Evolutionary conservation across 2,113 vertebrate species (phyloP).

Genomic region (Nesogale talazaci): DNA sequence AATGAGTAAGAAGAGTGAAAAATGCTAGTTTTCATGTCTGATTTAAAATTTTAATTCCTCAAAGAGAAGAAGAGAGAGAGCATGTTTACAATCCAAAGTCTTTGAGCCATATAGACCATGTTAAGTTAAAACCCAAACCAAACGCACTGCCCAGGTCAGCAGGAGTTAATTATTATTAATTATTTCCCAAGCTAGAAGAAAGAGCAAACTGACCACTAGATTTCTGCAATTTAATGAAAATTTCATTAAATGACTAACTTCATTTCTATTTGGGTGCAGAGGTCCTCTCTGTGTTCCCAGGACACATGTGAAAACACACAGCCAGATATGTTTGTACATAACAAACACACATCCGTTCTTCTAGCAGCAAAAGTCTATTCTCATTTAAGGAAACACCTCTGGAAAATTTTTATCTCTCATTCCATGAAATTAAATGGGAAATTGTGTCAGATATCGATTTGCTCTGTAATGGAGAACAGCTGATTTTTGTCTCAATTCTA

Average conservation of each 20-base stretch:
- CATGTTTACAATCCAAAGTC: background rate
- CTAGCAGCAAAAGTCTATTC: background rate
- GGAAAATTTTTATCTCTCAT: background rate
- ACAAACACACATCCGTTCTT: background rate
- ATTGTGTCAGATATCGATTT: background rate
- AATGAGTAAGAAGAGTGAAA: background rate
- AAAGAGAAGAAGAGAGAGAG: background rate
- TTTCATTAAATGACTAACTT: background rate
- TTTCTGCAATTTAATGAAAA: background rate
- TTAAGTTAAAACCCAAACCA: background rate
- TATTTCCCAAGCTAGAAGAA: background rate
- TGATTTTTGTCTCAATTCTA: background rate
- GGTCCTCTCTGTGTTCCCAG: background rate
- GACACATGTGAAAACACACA: background rate
- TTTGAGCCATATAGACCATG: background rate
- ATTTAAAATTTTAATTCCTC: background rate
- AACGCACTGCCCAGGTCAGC: background rate
- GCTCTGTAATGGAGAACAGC: background rate
- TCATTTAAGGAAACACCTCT: background rate
- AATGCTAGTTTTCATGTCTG: background rate
- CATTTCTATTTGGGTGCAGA: background rate
- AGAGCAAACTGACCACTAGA: background rate
- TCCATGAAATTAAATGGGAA: background rate
- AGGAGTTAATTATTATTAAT: background rate
- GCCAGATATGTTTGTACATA: background rate